Base-by-base conservation (phyloP, 1,140 invertebrate genomes). In the Helicoverpa armigera region DNA sequence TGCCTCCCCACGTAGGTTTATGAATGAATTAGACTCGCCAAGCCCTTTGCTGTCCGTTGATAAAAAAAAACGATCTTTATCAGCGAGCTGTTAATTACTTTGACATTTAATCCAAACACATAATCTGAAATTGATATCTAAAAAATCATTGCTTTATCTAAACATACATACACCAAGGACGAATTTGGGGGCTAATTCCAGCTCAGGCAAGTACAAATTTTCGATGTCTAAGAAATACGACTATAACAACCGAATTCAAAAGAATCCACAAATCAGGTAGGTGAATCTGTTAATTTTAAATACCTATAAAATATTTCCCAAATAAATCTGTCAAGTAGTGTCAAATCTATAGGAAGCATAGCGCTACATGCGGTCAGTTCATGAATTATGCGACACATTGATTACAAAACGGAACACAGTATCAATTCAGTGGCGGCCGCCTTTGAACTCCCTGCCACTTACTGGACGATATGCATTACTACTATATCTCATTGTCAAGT, bases 371-470 rank as follows among this genome's bases (percentile, higher is more conserved):
- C 72, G 58, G 63, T 80, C 77, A 84, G 73, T 69, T 84, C 74
- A 85, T 85, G 86, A 88, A 81, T 86, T 86, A 89, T 88, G 84
- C 82, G 84, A 85, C 86, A 87, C 86, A 85, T 84, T 82, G 83
- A 82, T 86, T 87, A 86, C 84, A 87, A 86, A 89, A 89, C 86
- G 83, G 80, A 89, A 87, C 82, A 85, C 82, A 80, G 76, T 81
- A 87, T 83, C 84, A 85, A 85, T 84, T 82, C 83, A 72, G 76
- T 83, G 80, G 83, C 87, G 85, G 87, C 29, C 58, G 69, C 81
- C 79, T 88, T 88, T 85, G 79, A 83, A 80, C 72, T 81, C 31
- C 35, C 63, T 79, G 70, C 75, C 76, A 85, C 77, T 83, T 81
- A 87, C 82, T 77, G 79, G 50, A 79, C 63, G 76, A 73, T 81